Percentiles rank a stretch among this genome's conserved stretches.
These are phyloP conservation scores for Pachyseris speciosa DNA, from an alignment of 64 coral and sea anemone species.

Conservation along the genomic window DNA sequence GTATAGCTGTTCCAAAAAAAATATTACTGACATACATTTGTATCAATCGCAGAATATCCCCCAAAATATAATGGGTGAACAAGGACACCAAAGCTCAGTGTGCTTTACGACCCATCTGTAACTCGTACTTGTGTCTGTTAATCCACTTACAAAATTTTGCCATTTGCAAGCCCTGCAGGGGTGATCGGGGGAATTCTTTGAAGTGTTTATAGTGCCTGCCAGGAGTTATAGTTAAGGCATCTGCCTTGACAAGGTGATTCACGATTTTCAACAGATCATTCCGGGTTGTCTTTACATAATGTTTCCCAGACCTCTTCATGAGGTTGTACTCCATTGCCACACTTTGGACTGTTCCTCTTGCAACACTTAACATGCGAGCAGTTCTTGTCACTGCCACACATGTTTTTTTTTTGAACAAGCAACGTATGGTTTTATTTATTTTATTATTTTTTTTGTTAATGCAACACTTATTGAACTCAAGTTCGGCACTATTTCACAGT, in stretches of 20 bases:
- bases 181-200: not conserved
- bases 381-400: slow-evolving; percentile 7
- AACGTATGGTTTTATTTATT: too few relatives aligned
- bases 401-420: too few relatives aligned
- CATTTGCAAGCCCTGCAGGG: not conserved
- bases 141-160: slow-evolving; percentile 27
- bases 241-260: not conserved
- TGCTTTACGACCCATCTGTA: not conserved
- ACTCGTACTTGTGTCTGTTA: too few relatives aligned
- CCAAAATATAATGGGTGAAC: too few relatives aligned
- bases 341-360: not conserved
- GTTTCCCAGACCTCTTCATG: not conserved
- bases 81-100: too few relatives aligned
- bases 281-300: not conserved
- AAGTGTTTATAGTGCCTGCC: slow-evolving; percentile 22
- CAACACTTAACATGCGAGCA: not conserved
- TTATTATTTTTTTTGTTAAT: too few relatives aligned
- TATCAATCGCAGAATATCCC: too few relatives aligned
- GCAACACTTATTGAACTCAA: too few relatives aligned
- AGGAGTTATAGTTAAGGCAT: not conserved
- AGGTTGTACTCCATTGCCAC: not conserved
- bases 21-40: too few relatives aligned
- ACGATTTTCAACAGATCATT: slow-evolving; percentile 26
- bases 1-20: too few relatives aligned
- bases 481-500: too few relatives aligned